Percentiles rank a stretch among this genome's conserved stretches.
Evolutionary conservation across 2,113 vertebrate species (phyloP).

Genomic region (Rhinichthys klamathensis): DNA sequence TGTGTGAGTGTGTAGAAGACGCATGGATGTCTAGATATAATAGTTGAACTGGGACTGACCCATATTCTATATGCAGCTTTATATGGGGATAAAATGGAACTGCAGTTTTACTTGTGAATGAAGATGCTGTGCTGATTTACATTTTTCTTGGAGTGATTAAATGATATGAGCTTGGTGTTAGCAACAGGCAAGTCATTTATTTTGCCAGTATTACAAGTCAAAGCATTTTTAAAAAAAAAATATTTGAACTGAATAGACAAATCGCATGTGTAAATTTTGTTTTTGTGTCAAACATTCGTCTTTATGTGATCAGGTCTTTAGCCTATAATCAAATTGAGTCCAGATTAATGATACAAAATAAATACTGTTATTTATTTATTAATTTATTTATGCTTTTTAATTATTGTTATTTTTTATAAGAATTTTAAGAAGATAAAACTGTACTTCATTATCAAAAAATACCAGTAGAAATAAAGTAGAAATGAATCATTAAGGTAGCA

Average conservation of each 20-base stretch:
- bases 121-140: not conserved
- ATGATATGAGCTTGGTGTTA: not conserved
- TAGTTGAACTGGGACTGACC: conserved; percentile 21
- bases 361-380: no score
- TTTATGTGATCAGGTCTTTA: not conserved
- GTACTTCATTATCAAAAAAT: not conserved
- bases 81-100: not conserved
- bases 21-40: conserved; percentile 1
- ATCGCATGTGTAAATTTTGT: not conserved
- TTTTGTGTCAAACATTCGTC: not conserved
- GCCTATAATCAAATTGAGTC: not conserved
- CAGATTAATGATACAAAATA: not conserved
- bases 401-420: not conserved
- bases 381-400: no score
- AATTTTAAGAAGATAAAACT: not conserved
- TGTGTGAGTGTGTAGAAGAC: conserved; percentile 13
- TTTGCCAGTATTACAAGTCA: not conserved
- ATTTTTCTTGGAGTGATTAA: not conserved
- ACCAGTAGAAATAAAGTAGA: no score
- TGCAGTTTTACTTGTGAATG: not conserved
- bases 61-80: conserved; percentile 5
- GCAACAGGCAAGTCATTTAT: not conserved
- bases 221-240: not conserved
- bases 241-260: no score
- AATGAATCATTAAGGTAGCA: no score